Evolutionary conservation across 1,140 invertebrate species (phyloP).

Genomic region (Vanessa atalanta): DNA sequence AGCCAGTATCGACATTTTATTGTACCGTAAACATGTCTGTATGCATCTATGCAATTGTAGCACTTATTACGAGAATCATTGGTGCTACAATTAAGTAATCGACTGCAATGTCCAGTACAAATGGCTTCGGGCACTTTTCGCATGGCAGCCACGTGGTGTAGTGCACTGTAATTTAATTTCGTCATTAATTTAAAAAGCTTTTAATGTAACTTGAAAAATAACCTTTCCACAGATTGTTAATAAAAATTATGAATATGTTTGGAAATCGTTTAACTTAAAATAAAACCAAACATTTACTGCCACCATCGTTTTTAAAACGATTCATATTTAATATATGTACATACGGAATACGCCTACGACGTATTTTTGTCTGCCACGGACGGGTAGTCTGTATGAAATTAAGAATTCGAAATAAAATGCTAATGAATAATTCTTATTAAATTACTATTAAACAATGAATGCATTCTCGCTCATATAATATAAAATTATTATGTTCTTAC

Average conservation of each 20-base stretch:
- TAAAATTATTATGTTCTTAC: no score
- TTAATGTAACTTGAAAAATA: constrained; percentile 22
- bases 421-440: no score
- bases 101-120: constrained; percentile 10
- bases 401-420: no score
- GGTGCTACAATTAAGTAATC: constrained; percentile 1
- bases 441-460: no score
- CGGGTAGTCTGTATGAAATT: no score
- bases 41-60: constrained; percentile 9
- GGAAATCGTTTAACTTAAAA: not conserved
- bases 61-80: not conserved
- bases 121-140: constrained; percentile 25
- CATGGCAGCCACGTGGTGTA: constrained; percentile 24
- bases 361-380: no score
- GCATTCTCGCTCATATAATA: no score
- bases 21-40: constrained; percentile 16
- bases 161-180: constrained; percentile 30
- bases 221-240: constrained; percentile 13
- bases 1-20: constrained; percentile 35
- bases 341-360: no score
- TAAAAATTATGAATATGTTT: not conserved
- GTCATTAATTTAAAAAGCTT: constrained; percentile 32
- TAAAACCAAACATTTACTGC: no score
- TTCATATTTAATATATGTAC: no score
- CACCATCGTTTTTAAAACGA: no score